phyloP scores from a whole-genome alignment of 2,888 invertebrate species.

The Nebria salina region DNA sequence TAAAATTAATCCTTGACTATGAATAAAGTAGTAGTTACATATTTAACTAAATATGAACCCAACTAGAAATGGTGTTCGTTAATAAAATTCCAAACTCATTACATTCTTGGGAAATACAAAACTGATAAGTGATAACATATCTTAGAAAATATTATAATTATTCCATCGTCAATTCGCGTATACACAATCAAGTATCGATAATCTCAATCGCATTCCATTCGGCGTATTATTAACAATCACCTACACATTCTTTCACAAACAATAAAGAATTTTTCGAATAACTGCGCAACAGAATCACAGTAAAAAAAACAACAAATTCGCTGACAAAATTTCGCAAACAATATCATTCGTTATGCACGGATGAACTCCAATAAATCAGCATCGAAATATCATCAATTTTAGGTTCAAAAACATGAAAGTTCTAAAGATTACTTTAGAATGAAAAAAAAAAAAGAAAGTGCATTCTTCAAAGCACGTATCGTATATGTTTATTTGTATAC shows the following conservation, averaged over 20 bases:
- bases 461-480: neutral
- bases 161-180: neutral
- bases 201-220: neutral
- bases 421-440: constrained; percentile 1
- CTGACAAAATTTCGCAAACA: neutral
- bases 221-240: neutral
- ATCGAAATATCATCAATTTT: neutral
- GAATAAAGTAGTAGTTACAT: too few species aligned
- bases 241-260: neutral
- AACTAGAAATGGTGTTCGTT: too few species aligned
- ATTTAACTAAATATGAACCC: too few species aligned
- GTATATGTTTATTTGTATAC: neutral
- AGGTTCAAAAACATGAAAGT: neutral
- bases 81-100: too few species aligned
- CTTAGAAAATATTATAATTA: neutral
- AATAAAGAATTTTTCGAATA: neutral
- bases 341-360: neutral
- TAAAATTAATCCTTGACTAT: too few species aligned
- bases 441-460: constrained; percentile 15
- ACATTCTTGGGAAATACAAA: too few species aligned
- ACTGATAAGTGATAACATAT: neutral
- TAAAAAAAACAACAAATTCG: neutral
- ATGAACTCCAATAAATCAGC: neutral
- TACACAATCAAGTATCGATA: neutral
- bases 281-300: neutral